Base-by-base conservation (phyloP, 2,797 vertebrate genomes). In the Nothura maculosa region DNA sequence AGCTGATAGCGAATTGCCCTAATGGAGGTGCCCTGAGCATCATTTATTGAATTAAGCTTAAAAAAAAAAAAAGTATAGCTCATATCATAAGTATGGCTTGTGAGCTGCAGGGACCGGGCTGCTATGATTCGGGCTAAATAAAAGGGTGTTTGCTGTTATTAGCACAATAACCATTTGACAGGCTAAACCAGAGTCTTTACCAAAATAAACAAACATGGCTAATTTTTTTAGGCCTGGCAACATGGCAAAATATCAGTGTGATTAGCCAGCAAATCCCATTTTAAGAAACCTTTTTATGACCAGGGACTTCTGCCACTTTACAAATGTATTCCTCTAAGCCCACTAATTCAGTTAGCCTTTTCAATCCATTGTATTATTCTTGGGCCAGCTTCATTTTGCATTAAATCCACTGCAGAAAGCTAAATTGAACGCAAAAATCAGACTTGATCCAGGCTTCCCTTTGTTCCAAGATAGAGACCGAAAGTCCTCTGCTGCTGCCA, bases 301-400 rank as follows among this genome's bases (percentile, higher is more conserved):
- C 97, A 96, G 97, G 97, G 97, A 98, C 98, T 98, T 98, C 98
- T 98, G 98, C 97, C 98, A 98, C 98, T 98, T 98, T 98, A 98
- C 98, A 98, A 98, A 98, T 98, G 97, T 98, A 98, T 98, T 98
- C 98, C 97, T 97, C 97, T 98, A 98, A 98, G 98, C 97, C 97
- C 97, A 95, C 98, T 98, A 98, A 98, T 98, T 98, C 98, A 98
- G 98, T 98, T 98, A 98, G 98, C 98, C 98, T 98, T 98, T 98
- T 98, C 98, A 98, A 98, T 98, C 97, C 97, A 98, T 98, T 98
- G 98, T 98, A 98, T 98, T 98, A 98, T 98, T 98, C 98, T 97
- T 97, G 97, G 97, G 97, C 98, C 97, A 97, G 98, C 98, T 98
- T 98, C 98, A 98, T 98, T 98, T 98, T 98, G 97, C 97, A 98